Conservation (phyloP, 2,888 invertebrate genomes). For the Hipparchia semele region DNA sequence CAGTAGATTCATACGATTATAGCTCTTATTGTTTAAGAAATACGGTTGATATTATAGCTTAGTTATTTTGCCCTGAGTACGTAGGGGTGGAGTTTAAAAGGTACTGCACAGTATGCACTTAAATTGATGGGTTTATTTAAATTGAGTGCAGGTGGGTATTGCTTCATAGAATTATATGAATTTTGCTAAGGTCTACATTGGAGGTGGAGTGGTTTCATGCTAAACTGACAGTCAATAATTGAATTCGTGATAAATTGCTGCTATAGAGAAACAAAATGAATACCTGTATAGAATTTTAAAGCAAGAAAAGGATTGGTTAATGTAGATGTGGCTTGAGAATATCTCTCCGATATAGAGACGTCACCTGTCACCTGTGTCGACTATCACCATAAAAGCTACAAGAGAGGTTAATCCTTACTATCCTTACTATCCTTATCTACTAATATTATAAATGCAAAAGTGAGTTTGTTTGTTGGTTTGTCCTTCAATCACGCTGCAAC, state of each 20-base stretch:
- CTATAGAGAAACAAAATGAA: too few species aligned
- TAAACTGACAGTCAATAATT: slow-evolving; percentile 17
- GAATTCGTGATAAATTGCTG: background rate
- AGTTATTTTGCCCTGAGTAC: background rate
- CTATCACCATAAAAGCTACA: too few species aligned
- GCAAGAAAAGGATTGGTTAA: too few species aligned
- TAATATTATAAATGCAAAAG: too few species aligned
- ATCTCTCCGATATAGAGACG: too few species aligned
- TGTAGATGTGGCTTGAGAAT: too few species aligned
- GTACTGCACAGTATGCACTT: slow-evolving; percentile 55
- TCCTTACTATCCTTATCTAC: too few species aligned
- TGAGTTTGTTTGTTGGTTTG: too few species aligned
- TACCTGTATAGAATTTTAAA: too few species aligned
- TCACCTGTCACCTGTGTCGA: too few species aligned
- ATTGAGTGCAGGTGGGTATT: slow-evolving; percentile 35
- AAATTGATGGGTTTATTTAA: slow-evolving; percentile 52
- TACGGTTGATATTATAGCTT: slow-evolving; percentile 14
- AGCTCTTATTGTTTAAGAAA: slow-evolving; percentile 3
- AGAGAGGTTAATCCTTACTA: too few species aligned
- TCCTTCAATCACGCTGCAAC: too few species aligned
- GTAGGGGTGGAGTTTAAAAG: slow-evolving; percentile 53
- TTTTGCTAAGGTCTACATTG: slow-evolving; percentile 28
- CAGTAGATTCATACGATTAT: background rate
- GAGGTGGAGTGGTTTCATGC: slow-evolving; percentile 21
- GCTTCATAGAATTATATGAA: slow-evolving; percentile 28